phyloP scores from a whole-genome alignment of 1,140 invertebrate genomes.

The Leptopilina clavipes region DNA sequence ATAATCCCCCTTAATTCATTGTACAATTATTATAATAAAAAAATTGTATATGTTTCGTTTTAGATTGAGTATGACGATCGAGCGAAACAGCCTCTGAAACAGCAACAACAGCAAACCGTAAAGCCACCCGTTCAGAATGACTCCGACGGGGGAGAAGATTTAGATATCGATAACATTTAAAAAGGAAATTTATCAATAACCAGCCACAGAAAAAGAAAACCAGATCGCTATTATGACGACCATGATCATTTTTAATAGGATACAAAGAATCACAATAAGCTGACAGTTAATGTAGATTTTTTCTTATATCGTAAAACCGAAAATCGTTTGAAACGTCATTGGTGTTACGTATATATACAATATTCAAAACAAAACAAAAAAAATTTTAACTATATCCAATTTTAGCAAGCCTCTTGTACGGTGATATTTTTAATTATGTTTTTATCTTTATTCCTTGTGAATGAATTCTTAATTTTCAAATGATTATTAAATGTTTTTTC shows the following conservation, averaged over 20 bases:
- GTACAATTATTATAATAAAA: too few relatives aligned
- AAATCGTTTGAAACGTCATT: slow-evolving; percentile 43
- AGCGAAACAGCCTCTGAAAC: slow-evolving; percentile 83
- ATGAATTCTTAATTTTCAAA: slow-evolving; percentile 54
- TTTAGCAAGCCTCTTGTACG: slow-evolving; percentile 54
- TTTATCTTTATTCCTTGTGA: slow-evolving; percentile 49
- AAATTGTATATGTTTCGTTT: slow-evolving; percentile 13
- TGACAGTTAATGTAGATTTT: slow-evolving; percentile 57
- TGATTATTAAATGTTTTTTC: slow-evolving; percentile 32
- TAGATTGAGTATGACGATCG: slow-evolving; percentile 93
- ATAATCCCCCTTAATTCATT: too few relatives aligned
- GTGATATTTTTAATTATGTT: slow-evolving; percentile 53
- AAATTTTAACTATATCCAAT: slow-evolving; percentile 63
- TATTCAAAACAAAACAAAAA: slow-evolving; percentile 35
- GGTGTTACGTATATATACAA: slow-evolving; percentile 1
- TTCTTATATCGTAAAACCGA: slow-evolving; percentile 56
- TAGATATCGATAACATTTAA: slow-evolving; percentile 96
- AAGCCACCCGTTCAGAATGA: slow-evolving; percentile 74
- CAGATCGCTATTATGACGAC: background rate
- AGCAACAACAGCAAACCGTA: slow-evolving; percentile 69
- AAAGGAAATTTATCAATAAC: slow-evolving; percentile 48
- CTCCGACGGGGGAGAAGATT: slow-evolving; percentile 85
- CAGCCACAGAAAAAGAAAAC: slow-evolving; percentile 34
- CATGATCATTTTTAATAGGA: slow-evolving; percentile 31
- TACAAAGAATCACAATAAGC: slow-evolving; percentile 49